Evolutionary conservation across 2,113 vertebrate genomes (phyloP), one percentile per base, ranked within the genome.

Genomic region (Barbus barbus): DNA sequence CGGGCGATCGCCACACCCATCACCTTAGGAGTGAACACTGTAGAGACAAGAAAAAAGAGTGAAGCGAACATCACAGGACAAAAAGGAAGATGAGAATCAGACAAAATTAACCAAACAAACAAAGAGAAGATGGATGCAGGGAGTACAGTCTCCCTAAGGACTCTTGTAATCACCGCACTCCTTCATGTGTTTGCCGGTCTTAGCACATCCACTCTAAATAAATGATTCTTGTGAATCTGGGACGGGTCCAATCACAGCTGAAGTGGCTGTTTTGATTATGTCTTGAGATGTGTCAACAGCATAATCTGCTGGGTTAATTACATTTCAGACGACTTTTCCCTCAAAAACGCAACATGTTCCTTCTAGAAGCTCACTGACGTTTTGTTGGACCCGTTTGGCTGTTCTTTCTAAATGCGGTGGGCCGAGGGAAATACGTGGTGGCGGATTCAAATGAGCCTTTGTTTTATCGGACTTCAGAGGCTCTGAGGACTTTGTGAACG

Each of bases 1-100:
- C 98, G 95, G 0, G 98, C 98, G 1, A 98, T 94, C 33, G 97
- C 98, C 73, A 99, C 95, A 9, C 98, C 98, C 1, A 99, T 95
- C 90, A 97, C 96, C 90, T 97, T 98, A 0, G 97, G 97, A 38
- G 94, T 95, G 3, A 99, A 89, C 91, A 97, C 98, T 99, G 92
- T 36, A 22, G 28, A 81, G 22, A 36, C 41, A 2, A 80, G 18
- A 80, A 44, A 12, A 22, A 65, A 53, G 44, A 53, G 1, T 1
- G 77, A 89, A n/a, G 20, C 20, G 14, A 53, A 71, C 46, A 69
- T 48, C n/a, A 5, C 31, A n/a, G 51, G 9, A 82, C 90, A 88
- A 83, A 88, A 0, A 87, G 1, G 2, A 26, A 75, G 31, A 77
- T 77, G 82, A 86, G 44, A 83, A 83, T 44, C 16, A 16, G 58